These are phyloP conservation scores for Tuta absoluta DNA, from an alignment of 2,888 invertebrate species.

Conservation along the genomic window DNA sequence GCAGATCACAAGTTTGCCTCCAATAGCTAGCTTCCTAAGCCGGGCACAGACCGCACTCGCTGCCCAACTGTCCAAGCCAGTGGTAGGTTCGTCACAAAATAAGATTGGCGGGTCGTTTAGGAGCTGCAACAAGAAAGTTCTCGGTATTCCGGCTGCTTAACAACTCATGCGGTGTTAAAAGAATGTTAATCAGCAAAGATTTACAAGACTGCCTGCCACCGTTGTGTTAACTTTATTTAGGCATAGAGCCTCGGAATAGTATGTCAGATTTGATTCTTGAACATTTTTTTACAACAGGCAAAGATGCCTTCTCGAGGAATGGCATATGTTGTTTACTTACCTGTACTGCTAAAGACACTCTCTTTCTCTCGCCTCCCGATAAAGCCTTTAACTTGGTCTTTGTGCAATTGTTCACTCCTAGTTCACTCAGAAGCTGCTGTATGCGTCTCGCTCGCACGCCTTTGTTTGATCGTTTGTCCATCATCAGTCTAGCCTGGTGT, in stretches of 20 bases:
- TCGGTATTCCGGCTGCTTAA: background rate
- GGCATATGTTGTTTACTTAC: slow-evolving; percentile 55
- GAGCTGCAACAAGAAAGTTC: slow-evolving; percentile 75
- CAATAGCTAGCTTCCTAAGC: slow-evolving; percentile 82
- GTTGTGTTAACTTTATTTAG: too few relatives aligned
- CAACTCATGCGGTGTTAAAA: too few relatives aligned
- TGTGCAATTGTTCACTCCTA: slow-evolving; percentile 87
- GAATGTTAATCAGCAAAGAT: too few relatives aligned
- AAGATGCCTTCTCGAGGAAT: background rate
- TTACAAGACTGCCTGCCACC: too few relatives aligned
- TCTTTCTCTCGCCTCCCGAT: slow-evolving; percentile 94
- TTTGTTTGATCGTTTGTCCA: slow-evolving; percentile 82
- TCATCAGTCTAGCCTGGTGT: slow-evolving; percentile 86
- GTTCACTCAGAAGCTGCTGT: slow-evolving; percentile 79
- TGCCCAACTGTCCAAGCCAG: slow-evolving; percentile 94
- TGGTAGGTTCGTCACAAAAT: slow-evolving; percentile 97
- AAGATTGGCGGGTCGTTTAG: slow-evolving; percentile 93
- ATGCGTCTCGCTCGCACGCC: slow-evolving; percentile 53
- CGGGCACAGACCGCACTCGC: slow-evolving; percentile 90
- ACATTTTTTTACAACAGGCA: too few relatives aligned
- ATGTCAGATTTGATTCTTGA: too few relatives aligned
- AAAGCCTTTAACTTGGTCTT: slow-evolving; percentile 87
- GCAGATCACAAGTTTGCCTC: slow-evolving; percentile 90
- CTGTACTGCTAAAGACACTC: slow-evolving; percentile 93
- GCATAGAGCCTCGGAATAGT: too few relatives aligned